Evolutionary conservation across 1,140 invertebrate genomes (phyloP).

Genomic region (Argopecten irradians): DNA sequence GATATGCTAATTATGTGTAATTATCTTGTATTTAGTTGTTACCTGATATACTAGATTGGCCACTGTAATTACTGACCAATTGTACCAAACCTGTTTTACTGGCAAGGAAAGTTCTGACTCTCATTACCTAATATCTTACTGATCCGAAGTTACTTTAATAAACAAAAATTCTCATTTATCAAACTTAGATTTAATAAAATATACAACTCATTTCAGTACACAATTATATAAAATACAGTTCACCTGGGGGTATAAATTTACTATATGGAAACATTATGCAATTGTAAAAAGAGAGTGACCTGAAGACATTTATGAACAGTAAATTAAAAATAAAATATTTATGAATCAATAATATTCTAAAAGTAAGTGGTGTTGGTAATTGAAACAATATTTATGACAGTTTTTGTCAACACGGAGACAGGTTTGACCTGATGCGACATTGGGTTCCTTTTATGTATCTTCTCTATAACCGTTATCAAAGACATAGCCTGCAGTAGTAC

Average conservation of each 20-base stretch:
- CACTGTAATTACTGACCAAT: background rate
- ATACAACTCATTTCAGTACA: too few relatives aligned
- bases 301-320: background rate
- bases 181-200: too few relatives aligned
- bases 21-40: background rate
- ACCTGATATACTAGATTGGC: background rate
- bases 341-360: background rate
- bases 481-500: background rate
- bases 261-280: background rate
- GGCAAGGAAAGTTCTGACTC: too few relatives aligned
- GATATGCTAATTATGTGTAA: background rate
- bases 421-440: background rate
- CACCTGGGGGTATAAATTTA: too few relatives aligned
- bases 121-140: too few relatives aligned
- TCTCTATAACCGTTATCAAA: background rate
- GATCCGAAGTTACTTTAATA: too few relatives aligned
- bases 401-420: conserved; percentile 5
- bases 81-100: background rate
- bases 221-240: too few relatives aligned
- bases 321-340: background rate
- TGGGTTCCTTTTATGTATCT: background rate
- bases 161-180: too few relatives aligned
- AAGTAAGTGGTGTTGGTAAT: background rate
- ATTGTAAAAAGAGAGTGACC: background rate
- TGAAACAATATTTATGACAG: conserved; percentile 1